These are phyloP conservation scores for Colistium nudipinnis DNA, from an alignment of 2,113 vertebrate species.

Conservation along the genomic window DNA sequence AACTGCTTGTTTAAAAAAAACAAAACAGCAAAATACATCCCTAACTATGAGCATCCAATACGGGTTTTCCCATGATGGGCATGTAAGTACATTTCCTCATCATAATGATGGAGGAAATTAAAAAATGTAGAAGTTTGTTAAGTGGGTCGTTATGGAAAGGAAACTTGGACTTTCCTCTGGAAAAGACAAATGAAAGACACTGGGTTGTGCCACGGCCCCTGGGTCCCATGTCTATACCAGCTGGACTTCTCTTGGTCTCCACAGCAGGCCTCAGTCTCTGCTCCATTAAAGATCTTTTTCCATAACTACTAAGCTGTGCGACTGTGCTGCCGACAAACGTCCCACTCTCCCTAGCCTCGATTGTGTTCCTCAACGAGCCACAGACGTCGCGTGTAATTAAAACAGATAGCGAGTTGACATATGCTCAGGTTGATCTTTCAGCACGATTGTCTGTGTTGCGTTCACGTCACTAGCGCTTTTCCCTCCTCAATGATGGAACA, in stretches of 20 bases:
- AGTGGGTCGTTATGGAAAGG: not conserved
- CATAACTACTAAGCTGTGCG: constrained; percentile 2
- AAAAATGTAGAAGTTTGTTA: not conserved
- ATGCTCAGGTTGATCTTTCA: not conserved
- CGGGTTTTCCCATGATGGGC: constrained; percentile 19
- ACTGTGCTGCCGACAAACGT: not conserved
- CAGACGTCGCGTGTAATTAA: not conserved
- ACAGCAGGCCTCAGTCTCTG: not conserved
- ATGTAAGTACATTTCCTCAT: constrained; percentile 15
- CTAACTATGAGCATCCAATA: constrained; percentile 22
- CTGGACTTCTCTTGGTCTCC: constrained; percentile 13
- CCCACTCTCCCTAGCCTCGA: not conserved
- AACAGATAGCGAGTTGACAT: not conserved
- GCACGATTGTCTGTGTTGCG: not conserved
- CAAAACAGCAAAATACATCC: constrained; percentile 15
- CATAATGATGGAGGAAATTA: constrained; percentile 26
- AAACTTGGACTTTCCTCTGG: not conserved
- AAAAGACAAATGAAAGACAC: constrained; percentile 6
- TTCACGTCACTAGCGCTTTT: not conserved
- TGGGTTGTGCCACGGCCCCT: constrained; percentile 9
- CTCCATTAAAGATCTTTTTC: constrained; percentile 1
- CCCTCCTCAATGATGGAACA: too few relatives aligned
- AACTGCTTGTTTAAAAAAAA: constrained; percentile 23
- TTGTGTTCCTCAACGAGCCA: not conserved
- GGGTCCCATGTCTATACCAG: constrained; percentile 20